phyloP scores from a whole-genome alignment of 2,888 invertebrate species.

The Pheosia gnoma region DNA sequence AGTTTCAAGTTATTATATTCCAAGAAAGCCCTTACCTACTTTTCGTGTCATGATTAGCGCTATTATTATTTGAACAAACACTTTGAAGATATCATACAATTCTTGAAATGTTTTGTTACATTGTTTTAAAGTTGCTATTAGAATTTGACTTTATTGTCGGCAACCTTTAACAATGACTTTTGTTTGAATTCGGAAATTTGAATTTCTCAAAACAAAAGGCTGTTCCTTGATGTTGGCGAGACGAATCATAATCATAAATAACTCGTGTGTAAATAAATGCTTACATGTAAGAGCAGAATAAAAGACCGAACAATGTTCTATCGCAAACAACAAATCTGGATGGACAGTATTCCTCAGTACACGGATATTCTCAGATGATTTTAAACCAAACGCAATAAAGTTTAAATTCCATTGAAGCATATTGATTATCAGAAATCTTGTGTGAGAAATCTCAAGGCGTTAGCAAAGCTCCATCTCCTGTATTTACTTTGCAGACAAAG shows the following conservation, averaged over 20 bases:
- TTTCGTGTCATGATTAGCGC: too few species aligned
- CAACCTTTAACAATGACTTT: constrained; percentile 7
- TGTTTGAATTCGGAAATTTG: neutral
- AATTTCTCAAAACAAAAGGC: too few species aligned
- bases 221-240: too few species aligned
- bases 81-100: too few species aligned
- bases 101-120: neutral
- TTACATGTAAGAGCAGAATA: too few species aligned
- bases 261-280: too few species aligned
- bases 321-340: constrained; percentile 16
- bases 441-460: constrained; percentile 14
- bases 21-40: too few species aligned
- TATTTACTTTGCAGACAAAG: constrained; percentile 62
- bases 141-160: neutral
- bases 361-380: constrained; percentile 19
- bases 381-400: constrained; percentile 30
- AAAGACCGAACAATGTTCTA: constrained; percentile 15
- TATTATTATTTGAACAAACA: neutral
- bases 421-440: constrained; percentile 32
- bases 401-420: constrained; percentile 36
- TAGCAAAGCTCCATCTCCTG: constrained; percentile 34
- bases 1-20: too few species aligned
- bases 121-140: neutral
- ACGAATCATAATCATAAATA: too few species aligned
- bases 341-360: constrained; percentile 7